These are phyloP conservation scores for Drosophila kuntzei DNA, from an alignment of 2,888 invertebrate species.

Conservation along the genomic window DNA sequence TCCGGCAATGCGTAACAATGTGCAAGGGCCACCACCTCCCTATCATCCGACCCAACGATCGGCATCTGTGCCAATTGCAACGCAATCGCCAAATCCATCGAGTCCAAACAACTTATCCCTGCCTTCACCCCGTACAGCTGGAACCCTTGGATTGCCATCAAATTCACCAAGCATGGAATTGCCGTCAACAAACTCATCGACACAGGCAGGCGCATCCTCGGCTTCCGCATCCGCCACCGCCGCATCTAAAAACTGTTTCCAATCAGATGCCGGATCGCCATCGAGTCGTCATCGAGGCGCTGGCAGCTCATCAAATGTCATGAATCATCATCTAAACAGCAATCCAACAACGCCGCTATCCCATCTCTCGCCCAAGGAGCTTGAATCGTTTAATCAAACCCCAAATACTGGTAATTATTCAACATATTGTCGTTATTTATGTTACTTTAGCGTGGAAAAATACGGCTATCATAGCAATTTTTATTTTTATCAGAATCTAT, in stretches of 20 bases:
- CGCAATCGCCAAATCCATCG: constrained; percentile 90
- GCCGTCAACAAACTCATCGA: constrained; percentile 84
- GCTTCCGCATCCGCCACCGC: constrained; percentile 10
- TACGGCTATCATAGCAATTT: too few species aligned
- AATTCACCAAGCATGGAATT: constrained; percentile 89
- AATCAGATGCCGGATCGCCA: constrained; percentile 66
- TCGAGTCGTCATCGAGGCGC: constrained; percentile 57
- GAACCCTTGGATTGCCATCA: constrained; percentile 87
- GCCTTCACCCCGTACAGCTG: constrained; percentile 88
- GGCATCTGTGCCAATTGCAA: constrained; percentile 90
- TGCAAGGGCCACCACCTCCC: constrained; percentile 92
- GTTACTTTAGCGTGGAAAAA: too few species aligned
- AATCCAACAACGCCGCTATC: constrained; percentile 91
- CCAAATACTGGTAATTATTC: constrained; percentile 36
- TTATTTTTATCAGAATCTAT: too few species aligned
- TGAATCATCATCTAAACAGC: constrained; percentile 87
- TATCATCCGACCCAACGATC: constrained; percentile 91
- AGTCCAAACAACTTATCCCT: constrained; percentile 91
- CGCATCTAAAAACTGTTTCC: constrained; percentile 65
- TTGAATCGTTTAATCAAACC: constrained; percentile 68
- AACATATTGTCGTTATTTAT: background rate
- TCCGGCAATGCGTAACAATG: constrained; percentile 45
- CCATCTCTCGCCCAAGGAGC: constrained; percentile 87
- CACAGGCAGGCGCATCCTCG: constrained; percentile 16
- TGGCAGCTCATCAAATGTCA: constrained; percentile 46